Conservation (phyloP, 2,888 invertebrate species). For the Sicus ferrugineus region DNA sequence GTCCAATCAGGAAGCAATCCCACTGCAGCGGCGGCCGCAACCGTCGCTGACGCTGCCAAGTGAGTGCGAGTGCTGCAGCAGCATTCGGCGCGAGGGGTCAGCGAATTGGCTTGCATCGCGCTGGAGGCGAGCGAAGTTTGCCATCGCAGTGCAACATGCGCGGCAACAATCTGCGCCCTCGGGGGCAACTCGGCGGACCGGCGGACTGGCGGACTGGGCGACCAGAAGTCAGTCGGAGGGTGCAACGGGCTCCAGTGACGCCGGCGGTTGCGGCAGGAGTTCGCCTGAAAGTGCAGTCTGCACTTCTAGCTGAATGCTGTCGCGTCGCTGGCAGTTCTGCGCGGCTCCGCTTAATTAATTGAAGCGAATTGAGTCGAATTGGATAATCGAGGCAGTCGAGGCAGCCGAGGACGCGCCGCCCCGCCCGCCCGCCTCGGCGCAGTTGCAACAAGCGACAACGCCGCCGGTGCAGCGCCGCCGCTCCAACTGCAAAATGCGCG, state of each 20-base stretch:
- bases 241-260: background rate
- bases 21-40: conserved; percentile 1
- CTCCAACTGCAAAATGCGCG: background rate
- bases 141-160: conserved; percentile 34
- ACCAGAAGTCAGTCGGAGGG: background rate
- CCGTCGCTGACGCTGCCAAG: conserved; percentile 15
- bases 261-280: background rate
- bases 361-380: conserved; percentile 55
- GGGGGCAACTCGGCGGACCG: conserved; percentile 15
- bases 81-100: background rate
- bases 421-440: conserved; percentile 21
- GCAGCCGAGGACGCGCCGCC: background rate
- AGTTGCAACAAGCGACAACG: background rate
- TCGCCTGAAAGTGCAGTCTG: conserved; percentile 20
- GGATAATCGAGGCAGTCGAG: conserved; percentile 34
- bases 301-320: conserved; percentile 26
- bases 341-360: conserved; percentile 52
- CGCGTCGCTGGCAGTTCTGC: conserved; percentile 44
- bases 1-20: conserved; percentile 37
- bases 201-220: too few species aligned
- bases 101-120: conserved; percentile 31
- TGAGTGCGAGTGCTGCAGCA: conserved; percentile 16
- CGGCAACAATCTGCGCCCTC: conserved; percentile 11
- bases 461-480: background rate
- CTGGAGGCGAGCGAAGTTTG: conserved; percentile 19